These are phyloP conservation scores for Drosophila ochracea DNA, from an alignment of 2,888 invertebrate genomes.

Conservation along the genomic window DNA sequence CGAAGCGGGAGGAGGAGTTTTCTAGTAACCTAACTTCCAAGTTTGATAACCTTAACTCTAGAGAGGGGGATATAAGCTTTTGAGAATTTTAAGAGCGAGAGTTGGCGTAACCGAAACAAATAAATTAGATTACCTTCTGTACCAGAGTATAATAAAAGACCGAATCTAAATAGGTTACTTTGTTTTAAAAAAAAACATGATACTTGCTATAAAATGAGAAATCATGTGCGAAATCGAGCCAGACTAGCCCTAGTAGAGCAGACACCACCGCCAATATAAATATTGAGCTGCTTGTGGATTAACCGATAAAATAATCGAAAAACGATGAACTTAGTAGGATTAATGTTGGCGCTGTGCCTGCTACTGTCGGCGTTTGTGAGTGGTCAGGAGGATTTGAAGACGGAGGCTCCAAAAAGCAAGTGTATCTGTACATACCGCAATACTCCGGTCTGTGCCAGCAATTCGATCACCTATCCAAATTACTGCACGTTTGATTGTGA, in stretches of 20 bases:
- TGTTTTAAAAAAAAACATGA: background rate
- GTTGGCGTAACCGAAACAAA: background rate
- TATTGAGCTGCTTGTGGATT: conserved; percentile 61
- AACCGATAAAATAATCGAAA: conserved; percentile 36
- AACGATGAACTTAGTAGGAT: conserved; percentile 59
- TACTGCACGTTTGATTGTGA: conserved; percentile 75
- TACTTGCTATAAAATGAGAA: background rate
- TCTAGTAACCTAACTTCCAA: background rate
- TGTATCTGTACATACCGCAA: conserved; percentile 78
- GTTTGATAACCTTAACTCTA: background rate
- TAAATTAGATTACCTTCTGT: background rate
- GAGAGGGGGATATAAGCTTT: background rate
- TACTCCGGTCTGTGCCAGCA: conserved; percentile 78
- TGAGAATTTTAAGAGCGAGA: background rate
- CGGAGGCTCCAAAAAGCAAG: background rate
- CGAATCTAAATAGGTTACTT: background rate
- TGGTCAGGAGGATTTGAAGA: conserved; percentile 18
- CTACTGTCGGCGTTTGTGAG: conserved; percentile 47
- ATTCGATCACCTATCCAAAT: conserved; percentile 75
- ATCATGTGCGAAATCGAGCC: conserved; percentile 15
- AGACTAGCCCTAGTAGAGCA: conserved; percentile 16
- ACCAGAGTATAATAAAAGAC: background rate
- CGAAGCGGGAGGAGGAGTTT: background rate
- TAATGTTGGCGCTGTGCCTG: conserved; percentile 63
- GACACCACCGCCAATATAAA: conserved; percentile 39